phyloP scores from a whole-genome alignment of 1,140 invertebrate species.

The Eueides isabella region DNA sequence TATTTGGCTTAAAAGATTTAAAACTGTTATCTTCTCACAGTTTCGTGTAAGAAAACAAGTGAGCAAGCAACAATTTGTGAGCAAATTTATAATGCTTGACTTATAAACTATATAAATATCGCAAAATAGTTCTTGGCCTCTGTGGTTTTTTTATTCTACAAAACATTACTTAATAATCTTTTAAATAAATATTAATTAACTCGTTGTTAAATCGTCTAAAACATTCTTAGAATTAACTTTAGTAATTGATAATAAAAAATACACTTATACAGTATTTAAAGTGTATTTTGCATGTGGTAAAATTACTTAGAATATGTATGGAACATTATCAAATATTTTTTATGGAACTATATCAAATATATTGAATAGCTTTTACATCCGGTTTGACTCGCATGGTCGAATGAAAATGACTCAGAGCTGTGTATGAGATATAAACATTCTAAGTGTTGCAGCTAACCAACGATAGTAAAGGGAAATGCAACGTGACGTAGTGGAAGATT shows the following conservation, averaged over 20 bases:
- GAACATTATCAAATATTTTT: background rate
- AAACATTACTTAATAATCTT: background rate
- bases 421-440: too few species aligned
- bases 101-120: background rate
- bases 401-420: background rate
- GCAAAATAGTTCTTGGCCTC: background rate
- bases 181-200: background rate
- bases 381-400: background rate
- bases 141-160: too few species aligned
- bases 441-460: too few species aligned
- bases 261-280: background rate
- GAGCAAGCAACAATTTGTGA: too few species aligned
- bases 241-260: background rate
- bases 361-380: too few species aligned
- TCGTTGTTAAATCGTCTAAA: conserved; percentile 5
- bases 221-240: background rate
- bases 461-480: too few species aligned
- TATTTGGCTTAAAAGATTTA: background rate
- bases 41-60: too few species aligned
- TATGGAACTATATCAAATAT: too few species aligned
- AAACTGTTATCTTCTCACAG: too few species aligned
- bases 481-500: too few species aligned
- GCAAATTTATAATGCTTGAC: background rate
- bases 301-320: background rate
- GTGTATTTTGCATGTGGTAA: background rate